Percentiles rank a stretch among this genome's conserved stretches.
Evolutionary conservation across 2,113 vertebrate species (phyloP).

Genomic region (Alexandromys fortis): DNA sequence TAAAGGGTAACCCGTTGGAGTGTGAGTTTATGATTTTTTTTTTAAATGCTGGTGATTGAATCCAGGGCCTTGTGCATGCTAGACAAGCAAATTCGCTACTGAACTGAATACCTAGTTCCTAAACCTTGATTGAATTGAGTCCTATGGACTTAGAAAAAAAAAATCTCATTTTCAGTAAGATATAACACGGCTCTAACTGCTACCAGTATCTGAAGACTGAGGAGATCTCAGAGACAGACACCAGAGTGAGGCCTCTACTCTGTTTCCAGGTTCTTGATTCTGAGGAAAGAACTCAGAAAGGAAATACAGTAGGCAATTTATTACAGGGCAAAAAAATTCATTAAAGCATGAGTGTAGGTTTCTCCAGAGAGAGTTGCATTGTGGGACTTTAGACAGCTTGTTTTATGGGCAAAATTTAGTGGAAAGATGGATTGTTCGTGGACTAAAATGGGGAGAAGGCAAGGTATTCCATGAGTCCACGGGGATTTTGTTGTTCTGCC

Average conservation of each 20-base stretch:
- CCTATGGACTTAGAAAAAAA: neutral
- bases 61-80: neutral
- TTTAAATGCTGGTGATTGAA: neutral
- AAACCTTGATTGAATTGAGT: conserved; percentile 1
- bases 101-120: neutral
- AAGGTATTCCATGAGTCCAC: neutral
- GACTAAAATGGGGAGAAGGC: neutral
- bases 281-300: neutral
- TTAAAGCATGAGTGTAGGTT: neutral
- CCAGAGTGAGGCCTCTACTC: neutral
- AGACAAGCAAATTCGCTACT: too few species aligned
- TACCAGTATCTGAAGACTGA: too few species aligned
- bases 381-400: neutral
- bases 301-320: neutral
- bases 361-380: neutral
- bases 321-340: neutral
- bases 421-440: neutral
- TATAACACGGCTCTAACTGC: neutral
- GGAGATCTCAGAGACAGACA: neutral
- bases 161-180: neutral
- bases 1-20: neutral
- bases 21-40: neutral
- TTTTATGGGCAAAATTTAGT: neutral
- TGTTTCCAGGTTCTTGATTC: neutral
- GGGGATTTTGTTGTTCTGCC: too few species aligned